phyloP scores from a whole-genome alignment of 2,797 vertebrate genomes.

The Spondyliosoma cantharus region DNA sequence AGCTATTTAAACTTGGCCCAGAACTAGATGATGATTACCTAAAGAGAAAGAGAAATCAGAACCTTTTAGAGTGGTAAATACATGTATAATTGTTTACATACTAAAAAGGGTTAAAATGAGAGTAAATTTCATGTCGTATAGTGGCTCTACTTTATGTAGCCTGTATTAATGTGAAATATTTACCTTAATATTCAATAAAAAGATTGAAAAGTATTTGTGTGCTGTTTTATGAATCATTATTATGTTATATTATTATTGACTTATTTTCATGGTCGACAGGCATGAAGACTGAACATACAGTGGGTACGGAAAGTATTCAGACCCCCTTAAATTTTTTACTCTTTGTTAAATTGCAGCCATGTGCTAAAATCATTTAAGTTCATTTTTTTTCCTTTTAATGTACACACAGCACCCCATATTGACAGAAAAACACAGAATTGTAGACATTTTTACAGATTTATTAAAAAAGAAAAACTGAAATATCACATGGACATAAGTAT shows the following conservation, averaged over 20 bases:
- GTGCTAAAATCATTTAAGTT: too few species aligned
- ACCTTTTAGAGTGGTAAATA: slow-evolving; percentile 97
- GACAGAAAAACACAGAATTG: too few species aligned
- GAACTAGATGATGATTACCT: slow-evolving; percentile 92
- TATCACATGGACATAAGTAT: too few species aligned
- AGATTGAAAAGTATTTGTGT: slow-evolving; percentile 84
- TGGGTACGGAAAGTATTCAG: too few species aligned
- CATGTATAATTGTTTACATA: slow-evolving; percentile 99
- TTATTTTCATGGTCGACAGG: slow-evolving; percentile 8
- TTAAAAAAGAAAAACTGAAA: too few species aligned
- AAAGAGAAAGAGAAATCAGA: slow-evolving; percentile 89
- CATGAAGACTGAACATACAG: neutral
- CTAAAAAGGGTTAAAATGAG: slow-evolving; percentile 96
- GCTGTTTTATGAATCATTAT: slow-evolving; percentile 37
- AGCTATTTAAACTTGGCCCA: slow-evolving; percentile 93
- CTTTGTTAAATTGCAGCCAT: too few species aligned
- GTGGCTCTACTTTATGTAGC: slow-evolving; percentile 99
- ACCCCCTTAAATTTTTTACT: too few species aligned
- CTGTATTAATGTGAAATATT: slow-evolving; percentile 99
- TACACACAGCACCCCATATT: too few species aligned
- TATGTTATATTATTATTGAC: neutral
- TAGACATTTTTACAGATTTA: too few species aligned
- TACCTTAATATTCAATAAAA: slow-evolving; percentile 99
- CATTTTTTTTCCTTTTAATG: too few species aligned
- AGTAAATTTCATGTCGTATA: slow-evolving; percentile 99